Base-by-base conservation (phyloP, 2,113 vertebrate species). In the Carassius gibelio region DNA sequence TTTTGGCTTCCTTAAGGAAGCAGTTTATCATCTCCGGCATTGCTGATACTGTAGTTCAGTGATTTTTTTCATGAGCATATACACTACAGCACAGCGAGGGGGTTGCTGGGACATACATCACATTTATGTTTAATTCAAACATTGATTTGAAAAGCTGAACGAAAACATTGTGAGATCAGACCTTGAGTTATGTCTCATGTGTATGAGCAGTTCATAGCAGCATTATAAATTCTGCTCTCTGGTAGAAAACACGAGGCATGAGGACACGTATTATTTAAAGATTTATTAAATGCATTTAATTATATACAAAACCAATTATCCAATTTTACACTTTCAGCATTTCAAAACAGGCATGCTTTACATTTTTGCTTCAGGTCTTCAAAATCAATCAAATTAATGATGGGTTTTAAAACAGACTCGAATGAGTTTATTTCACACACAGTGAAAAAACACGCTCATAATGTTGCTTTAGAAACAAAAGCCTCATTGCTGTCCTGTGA, bases 201-300 rank as follows among this genome's bases (percentile, higher is more conserved):
- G 57, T 69, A 75, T 48, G 55, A 8, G 38, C 71, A 81, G 52
- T 61, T 19, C 26, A 64, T 85, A 45, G 14, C 3, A 30, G 52
- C 30, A 42, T 72, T 83, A 85, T 83, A 85, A 81, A 71, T 50
- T n/a, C 34, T 11, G 69, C 78, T 83, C 42, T 80, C 52, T 80
- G 81, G 81, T 80, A 13, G 13, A 74, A 82, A 83, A 57, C 66
- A 74, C 26, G n/a, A 72, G 81, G 50, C 68, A 72, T 57, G 64
- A 82, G 15, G 17, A 59, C 30, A 30, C 42, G 13, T 30, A 86
- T 87, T 81, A 79, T 81, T 82, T 38, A 26, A 36, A 74, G 85
- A 85, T 87, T 88, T 88, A 87, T 88, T 87, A 77, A 87, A 86
- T 23, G 77, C 74, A 82, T 74, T 72, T 61, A 84, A 50, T n/a